These are phyloP conservation scores for Indicator maculatus DNA, from an alignment of 2,113 vertebrate species.

Conservation along the genomic window DNA sequence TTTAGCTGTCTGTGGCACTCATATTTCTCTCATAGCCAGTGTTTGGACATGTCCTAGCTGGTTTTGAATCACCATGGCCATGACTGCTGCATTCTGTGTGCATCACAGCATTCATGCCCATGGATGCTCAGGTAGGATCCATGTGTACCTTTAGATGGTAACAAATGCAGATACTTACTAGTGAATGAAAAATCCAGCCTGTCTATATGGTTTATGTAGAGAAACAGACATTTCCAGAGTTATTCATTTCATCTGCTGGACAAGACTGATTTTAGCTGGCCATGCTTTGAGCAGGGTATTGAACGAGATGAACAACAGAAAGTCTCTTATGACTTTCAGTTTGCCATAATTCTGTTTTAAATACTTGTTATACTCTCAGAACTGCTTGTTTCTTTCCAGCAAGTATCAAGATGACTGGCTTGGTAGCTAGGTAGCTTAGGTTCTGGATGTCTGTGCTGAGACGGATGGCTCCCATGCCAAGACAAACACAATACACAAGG, in stretches of 20 bases:
- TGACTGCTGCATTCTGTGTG: not conserved
- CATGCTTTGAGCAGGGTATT: not conserved
- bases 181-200: not conserved
- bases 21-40: not conserved
- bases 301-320: not conserved
- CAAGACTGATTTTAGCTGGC: not conserved
- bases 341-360: not conserved
- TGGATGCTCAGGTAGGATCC: not conserved
- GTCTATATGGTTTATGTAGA: not conserved
- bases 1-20: not conserved
- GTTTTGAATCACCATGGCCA: not conserved
- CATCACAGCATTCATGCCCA: not conserved
- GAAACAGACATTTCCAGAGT: not conserved
- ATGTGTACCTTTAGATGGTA: not conserved
- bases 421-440: not conserved
- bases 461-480: not conserved
- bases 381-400: not conserved
- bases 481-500: not conserved
- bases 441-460: not conserved
- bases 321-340: not conserved
- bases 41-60: not conserved
- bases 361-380: not conserved
- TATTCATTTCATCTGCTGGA: not conserved
- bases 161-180: not conserved
- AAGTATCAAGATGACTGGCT: not conserved